Evolutionary conservation across 2,113 vertebrate species (phyloP), one percentile per base, ranked within the genome.

Genomic region (Talpa occidentalis): DNA sequence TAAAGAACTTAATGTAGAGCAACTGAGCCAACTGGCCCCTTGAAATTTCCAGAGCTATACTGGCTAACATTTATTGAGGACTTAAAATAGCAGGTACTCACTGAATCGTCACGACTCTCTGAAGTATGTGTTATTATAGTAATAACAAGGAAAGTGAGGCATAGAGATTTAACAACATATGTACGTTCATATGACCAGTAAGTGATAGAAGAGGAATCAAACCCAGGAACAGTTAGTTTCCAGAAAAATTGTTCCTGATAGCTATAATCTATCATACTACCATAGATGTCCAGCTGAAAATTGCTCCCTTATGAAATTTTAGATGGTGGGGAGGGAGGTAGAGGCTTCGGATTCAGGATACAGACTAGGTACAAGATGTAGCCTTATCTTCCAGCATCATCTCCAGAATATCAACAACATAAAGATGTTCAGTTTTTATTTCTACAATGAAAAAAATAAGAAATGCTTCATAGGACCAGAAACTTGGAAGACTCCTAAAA

Each of bases 391-490:
- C 14, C 24, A 15, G 14, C 5, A 60, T 44, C 32, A 76, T 64
- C 35, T 59, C 32, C 66, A 87, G 49, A 70, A 67, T 15, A 59
- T 21, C 1, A 52, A 22, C 30, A 80, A 74, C 26, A 86, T 56
- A 54, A 82, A 74, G 16, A 44, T 15, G 16, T 37, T 44, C 49
- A 64, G 32, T 49, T 14, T 72, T 83, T 16, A 47, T 85, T 70
- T 77, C 69, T 86, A 49, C 49, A 44, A 28, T 81, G 22, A 76
- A 86, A 76, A 86, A 93, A 88, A 59, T 26, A 91, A 86, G 37
- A 5, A 94, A 40, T 2, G 0, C 2, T 54, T 22, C 28, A 26
- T 10, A 80, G 32, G 22, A 56, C 37, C n/a, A 77, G 66, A 94
- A 66, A 86, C 21, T 66, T 49, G 6, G 32, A 96, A 30, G 44